phyloP scores from a whole-genome alignment of 2,113 vertebrate genomes.

The Heloderma charlesbogerti region DNA sequence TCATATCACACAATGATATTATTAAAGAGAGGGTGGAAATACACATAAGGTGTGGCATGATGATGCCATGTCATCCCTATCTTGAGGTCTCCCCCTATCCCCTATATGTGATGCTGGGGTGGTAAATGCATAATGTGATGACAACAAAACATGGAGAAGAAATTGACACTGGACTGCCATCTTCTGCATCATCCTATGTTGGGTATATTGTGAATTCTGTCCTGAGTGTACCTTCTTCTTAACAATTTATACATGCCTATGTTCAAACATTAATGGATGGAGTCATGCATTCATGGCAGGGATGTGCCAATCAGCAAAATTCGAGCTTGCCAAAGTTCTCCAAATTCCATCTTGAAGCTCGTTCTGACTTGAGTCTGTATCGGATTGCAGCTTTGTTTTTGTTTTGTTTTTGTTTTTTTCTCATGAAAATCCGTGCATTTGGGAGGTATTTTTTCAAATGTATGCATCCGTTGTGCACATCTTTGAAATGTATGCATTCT shows the following conservation, averaged over 20 bases:
- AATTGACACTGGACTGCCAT: neutral
- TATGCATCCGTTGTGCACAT: no score
- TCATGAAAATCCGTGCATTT: no score
- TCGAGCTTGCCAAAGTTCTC: no score
- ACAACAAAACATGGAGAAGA: neutral
- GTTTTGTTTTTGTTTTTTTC: no score
- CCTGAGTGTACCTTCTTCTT: no score
- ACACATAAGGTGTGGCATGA: neutral
- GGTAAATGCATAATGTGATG: neutral
- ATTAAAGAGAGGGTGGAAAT: neutral
- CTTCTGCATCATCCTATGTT: neutral
- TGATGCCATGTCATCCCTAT: neutral
- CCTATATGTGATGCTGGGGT: no score
- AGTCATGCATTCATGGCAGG: neutral
- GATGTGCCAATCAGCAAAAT: no score
- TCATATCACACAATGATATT: neutral
- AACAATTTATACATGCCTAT: neutral
- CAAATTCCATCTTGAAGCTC: no score
- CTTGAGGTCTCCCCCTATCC: neutral
- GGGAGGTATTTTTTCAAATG: no score
- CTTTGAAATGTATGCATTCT: no score
- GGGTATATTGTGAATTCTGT: neutral
- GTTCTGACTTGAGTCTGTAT: no score
- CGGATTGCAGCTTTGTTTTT: no score
- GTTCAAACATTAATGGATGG: neutral